Conservation (phyloP, 1,140 invertebrate genomes). For the Micrasema minimum region DNA sequence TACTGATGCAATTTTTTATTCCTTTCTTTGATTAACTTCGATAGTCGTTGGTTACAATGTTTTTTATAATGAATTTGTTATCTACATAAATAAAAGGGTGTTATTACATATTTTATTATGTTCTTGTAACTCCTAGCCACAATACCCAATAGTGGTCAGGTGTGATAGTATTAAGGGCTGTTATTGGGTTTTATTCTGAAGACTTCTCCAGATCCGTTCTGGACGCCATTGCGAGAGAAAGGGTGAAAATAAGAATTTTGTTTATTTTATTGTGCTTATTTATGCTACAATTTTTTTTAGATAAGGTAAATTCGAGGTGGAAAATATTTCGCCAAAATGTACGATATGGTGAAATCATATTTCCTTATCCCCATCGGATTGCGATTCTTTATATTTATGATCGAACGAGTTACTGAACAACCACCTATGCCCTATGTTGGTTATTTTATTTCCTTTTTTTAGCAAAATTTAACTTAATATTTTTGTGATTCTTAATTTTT, state of each 20-base stretch:
- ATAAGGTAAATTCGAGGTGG: constrained; percentile 14
- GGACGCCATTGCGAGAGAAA: constrained; percentile 17
- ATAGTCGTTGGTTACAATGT: too few relatives aligned
- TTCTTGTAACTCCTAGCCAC: constrained; percentile 22
- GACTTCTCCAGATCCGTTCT: constrained; percentile 9
- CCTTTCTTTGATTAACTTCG: too few relatives aligned
- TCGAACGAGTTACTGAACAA: too few relatives aligned
- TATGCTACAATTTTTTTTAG: constrained; percentile 24
- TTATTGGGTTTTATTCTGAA: constrained; percentile 36
- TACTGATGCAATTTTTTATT: too few relatives aligned
- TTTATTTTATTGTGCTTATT: constrained; percentile 41
- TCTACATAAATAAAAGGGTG: too few relatives aligned
- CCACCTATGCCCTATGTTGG: too few relatives aligned
- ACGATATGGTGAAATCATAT: constrained; percentile 20
- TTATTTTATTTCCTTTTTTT: too few relatives aligned
- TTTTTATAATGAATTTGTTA: too few relatives aligned
- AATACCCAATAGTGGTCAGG: constrained; percentile 26
- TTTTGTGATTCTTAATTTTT: too few relatives aligned
- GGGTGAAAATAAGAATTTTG: constrained; percentile 11
- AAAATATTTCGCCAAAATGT: constrained; percentile 23
- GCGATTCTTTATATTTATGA: constrained; percentile 7
- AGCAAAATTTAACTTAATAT: too few relatives aligned
- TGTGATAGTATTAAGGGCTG: constrained; percentile 27
- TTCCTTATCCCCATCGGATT: constrained; percentile 20
- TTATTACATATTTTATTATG: constrained; percentile 19